phyloP scores from a whole-genome alignment of 2,888 invertebrate species.

The Ligdia adustata region DNA sequence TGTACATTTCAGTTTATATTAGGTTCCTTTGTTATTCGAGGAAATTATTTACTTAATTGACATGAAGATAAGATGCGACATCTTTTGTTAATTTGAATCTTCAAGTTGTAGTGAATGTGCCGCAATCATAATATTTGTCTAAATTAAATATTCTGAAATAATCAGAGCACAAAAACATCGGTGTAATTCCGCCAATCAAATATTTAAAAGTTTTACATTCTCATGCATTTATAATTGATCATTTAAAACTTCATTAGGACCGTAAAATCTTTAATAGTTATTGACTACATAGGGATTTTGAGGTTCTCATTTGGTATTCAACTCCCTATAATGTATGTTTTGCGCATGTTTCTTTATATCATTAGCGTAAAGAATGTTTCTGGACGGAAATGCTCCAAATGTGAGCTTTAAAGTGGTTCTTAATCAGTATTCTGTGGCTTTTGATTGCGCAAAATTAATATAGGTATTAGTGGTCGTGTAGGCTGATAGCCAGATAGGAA shows the following conservation, averaged over 20 bases:
- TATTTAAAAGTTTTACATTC: slow-evolving; percentile 22
- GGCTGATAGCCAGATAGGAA: slow-evolving; percentile 11
- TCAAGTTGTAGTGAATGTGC: not conserved
- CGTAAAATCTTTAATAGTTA: slow-evolving; percentile 25
- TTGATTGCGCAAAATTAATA: slow-evolving; percentile 16
- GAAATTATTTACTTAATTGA: too few species aligned
- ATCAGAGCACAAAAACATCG: slow-evolving; percentile 6
- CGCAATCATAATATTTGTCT: not conserved
- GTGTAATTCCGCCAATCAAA: slow-evolving; percentile 23
- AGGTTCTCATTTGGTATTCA: slow-evolving; percentile 12
- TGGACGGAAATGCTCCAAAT: slow-evolving; percentile 21
- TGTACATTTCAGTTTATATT: too few species aligned
- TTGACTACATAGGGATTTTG: slow-evolving; percentile 10
- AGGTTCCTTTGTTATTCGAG: too few species aligned
- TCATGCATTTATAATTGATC: slow-evolving; percentile 14
- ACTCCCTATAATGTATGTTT: slow-evolving; percentile 8
- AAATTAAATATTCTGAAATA: slow-evolving; percentile 7
- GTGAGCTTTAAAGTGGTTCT: slow-evolving; percentile 2
- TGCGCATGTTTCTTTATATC: not conserved
- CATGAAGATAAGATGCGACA: too few species aligned
- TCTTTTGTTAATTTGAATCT: too few species aligned
- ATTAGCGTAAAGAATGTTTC: slow-evolving; percentile 11
- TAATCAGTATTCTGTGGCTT: slow-evolving; percentile 1
- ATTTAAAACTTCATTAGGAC: slow-evolving; percentile 20
- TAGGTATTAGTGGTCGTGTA: slow-evolving; percentile 9